These are phyloP conservation scores for Drosophila macrothrix DNA, from an alignment of 2,888 invertebrate species.

Conservation along the genomic window DNA sequence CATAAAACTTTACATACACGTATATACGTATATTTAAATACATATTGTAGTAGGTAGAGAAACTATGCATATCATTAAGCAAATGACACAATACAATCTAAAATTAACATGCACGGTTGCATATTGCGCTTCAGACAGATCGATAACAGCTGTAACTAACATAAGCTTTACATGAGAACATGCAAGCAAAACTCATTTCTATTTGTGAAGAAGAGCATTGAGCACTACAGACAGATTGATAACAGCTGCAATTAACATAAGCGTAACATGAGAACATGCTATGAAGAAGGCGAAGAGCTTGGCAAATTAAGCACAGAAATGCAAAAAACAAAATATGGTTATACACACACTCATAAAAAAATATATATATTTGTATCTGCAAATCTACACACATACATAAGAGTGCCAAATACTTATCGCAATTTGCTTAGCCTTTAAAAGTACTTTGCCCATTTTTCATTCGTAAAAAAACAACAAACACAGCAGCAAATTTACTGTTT, in stretches of 20 bases:
- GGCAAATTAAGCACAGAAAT: neutral
- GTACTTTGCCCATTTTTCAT: constrained; percentile 27
- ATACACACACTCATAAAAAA: neutral
- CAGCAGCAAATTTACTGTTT: constrained; percentile 37
- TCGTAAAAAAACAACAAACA: neutral
- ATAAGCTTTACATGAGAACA: neutral
- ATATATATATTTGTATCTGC: neutral
- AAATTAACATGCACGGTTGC: neutral
- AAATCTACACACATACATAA: constrained; percentile 3
- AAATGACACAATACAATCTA: neutral
- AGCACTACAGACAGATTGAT: neutral
- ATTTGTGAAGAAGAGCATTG: neutral
- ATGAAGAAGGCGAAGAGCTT: neutral
- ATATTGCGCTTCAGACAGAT: neutral
- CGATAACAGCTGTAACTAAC: neutral
- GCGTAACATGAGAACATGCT: neutral
- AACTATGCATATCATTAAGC: neutral
- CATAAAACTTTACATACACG: constrained; percentile 11
- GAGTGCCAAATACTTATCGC: constrained; percentile 56
- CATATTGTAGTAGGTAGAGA: neutral
- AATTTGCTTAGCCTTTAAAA: constrained; percentile 49
- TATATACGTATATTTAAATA: neutral
- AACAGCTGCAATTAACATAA: neutral
- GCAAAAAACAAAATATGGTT: neutral
- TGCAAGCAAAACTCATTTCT: neutral